These are phyloP conservation scores for Drosophila obscura DNA, from an alignment of 1,140 invertebrate species.

Conservation along the genomic window DNA sequence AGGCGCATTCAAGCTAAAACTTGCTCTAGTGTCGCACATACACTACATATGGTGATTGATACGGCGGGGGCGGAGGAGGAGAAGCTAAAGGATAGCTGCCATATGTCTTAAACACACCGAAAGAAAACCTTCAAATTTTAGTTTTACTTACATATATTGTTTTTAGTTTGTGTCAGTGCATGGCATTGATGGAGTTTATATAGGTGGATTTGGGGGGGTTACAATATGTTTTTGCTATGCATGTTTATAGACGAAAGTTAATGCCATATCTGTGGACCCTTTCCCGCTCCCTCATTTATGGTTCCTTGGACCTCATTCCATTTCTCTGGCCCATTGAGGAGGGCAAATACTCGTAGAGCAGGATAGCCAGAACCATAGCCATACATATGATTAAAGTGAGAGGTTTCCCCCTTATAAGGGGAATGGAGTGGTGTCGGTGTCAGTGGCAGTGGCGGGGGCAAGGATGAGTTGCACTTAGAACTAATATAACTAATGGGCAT, in stretches of 20 bases:
- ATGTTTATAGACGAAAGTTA: constrained; percentile 67
- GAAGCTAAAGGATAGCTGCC: no score
- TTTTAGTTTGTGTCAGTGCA: no score
- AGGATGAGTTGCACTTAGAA: constrained; percentile 55
- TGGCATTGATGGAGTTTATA: not conserved
- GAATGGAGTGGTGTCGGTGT: not conserved
- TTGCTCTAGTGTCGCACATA: constrained; percentile 58
- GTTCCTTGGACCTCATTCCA: not conserved
- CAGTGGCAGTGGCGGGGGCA: not conserved
- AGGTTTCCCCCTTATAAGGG: not conserved
- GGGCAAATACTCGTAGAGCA: constrained; percentile 47
- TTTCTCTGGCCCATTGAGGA: constrained; percentile 2
- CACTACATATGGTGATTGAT: constrained; percentile 29
- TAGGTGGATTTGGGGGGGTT: not conserved
- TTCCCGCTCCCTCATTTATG: no score
- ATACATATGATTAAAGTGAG: constrained; percentile 49
- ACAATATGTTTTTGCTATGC: constrained; percentile 54
- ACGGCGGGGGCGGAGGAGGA: no score
- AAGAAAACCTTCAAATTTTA: no score
- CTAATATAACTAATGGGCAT: constrained; percentile 63
- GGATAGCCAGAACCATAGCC: not conserved
- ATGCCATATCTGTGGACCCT: constrained; percentile 51
- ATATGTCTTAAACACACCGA: no score
- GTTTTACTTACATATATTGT: no score
- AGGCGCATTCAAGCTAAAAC: constrained; percentile 70